Evolutionary conservation across 2,888 invertebrate genomes (phyloP), one percentile per base, ranked within the genome.

Genomic region (Altica lythri): DNA sequence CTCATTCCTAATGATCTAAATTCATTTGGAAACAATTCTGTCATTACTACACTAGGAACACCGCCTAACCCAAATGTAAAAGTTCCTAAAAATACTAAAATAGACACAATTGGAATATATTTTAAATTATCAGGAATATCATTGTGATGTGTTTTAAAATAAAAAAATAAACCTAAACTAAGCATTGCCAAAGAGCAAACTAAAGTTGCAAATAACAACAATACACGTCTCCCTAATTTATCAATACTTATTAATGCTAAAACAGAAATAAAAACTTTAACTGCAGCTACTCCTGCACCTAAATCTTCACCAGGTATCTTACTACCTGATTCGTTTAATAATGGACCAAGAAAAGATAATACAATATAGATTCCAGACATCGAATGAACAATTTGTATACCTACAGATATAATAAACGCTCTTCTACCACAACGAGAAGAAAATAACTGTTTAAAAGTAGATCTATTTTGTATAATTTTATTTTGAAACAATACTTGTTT

Each of bases 331-430:
- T 84, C 84, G 30, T 78, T 64, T 74, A 90, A 88, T 65, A 90
- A 89, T 43, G 80, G 78, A 55, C 82, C 82, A 1, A 88, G 84
- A 71, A 88, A 89, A 75, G 89, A 88, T 64, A 89, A 86, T 58
- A 90, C 86, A 1, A 88, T 88, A 75, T 88, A 88, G 62, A 89
- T 81, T 54, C 90, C 90, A 49, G 86, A 86, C 68, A 87, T 82
- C 72, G 90, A 89, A 67, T 90, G 90, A 75, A 89, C 88, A 69
- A 89, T 83, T 88, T 92, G 90, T 58, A 90, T 81, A 19, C 88
- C 83, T 25, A 89, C 77, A 2, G 85, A 83, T 49, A 88, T 85
- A 42, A 86, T 72, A 50, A 92, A 78, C 0, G 90, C 92, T 43
- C 37, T 62, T 17, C 52, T 42, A 10, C 56, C 19, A 10, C 35